Percentiles rank a stretch among this genome's conserved stretches.
Evolutionary conservation across 2,888 invertebrate species (phyloP).

Genomic region (Hypomecis atomaria): DNA sequence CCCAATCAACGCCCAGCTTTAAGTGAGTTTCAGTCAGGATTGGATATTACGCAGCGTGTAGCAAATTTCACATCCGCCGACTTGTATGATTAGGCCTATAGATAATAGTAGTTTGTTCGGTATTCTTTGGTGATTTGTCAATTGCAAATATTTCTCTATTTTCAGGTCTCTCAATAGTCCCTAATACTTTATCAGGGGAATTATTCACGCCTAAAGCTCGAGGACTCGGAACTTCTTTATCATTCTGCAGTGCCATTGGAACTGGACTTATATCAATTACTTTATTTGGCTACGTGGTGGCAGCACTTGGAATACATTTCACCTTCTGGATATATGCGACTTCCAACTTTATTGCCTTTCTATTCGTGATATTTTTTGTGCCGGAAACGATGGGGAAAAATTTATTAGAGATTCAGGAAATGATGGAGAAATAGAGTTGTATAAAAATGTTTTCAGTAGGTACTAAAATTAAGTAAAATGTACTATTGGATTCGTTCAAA

Average conservation of each 20-base stretch:
- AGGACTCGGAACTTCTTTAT: background rate
- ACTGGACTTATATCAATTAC: background rate
- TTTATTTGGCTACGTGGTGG: background rate
- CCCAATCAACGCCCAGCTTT: too few species aligned
- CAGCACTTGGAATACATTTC: background rate
- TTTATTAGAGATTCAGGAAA: background rate
- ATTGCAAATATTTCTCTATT: background rate
- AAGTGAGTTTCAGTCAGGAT: too few species aligned
- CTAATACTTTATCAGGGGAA: background rate
- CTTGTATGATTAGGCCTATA: too few species aligned
- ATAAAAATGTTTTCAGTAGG: too few species aligned
- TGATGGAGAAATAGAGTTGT: background rate
- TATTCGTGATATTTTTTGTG: background rate
- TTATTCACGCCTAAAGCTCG: background rate
- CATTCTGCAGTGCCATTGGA: background rate
- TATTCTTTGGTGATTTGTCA: too few species aligned
- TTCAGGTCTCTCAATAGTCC: background rate
- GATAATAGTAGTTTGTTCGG: too few species aligned
- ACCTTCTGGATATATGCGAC: background rate
- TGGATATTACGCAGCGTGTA: too few species aligned
- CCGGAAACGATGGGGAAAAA: background rate
- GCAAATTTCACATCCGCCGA: too few species aligned
- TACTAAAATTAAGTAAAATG: too few species aligned
- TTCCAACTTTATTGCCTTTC: background rate
- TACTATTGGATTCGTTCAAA: too few species aligned